Evolutionary conservation across 1,140 invertebrate species (phyloP).

Genomic region (Cotesia glomerata): DNA sequence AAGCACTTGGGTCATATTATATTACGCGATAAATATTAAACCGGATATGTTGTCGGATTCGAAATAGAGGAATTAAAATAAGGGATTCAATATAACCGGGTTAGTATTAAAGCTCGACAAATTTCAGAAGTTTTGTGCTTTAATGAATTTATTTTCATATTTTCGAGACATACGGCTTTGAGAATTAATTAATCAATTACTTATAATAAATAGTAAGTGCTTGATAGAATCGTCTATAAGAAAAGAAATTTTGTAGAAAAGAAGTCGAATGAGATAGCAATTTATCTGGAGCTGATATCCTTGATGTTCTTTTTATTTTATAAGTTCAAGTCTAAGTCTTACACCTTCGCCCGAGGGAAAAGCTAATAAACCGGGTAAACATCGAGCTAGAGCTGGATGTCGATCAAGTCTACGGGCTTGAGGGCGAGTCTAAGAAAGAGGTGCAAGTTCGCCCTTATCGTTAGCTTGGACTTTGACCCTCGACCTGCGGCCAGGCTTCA

Average conservation of each 20-base stretch:
- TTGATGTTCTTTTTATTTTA: slow-evolving; percentile 12
- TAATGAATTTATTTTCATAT: too few relatives aligned
- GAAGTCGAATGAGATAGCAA: not conserved
- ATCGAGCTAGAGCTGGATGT: slow-evolving; percentile 29
- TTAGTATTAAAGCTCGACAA: not conserved
- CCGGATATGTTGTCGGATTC: slow-evolving; percentile 33
- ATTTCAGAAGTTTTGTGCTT: not conserved
- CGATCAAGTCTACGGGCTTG: not conserved
- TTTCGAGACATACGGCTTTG: too few relatives aligned
- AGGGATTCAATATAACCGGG: not conserved
- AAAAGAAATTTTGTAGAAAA: too few relatives aligned
- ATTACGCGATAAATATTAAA: slow-evolving; percentile 56
- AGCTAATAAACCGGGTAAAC: slow-evolving; percentile 50
- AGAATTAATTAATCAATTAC: too few relatives aligned
- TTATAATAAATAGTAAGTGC: too few relatives aligned
- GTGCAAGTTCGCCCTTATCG: slow-evolving; percentile 52
- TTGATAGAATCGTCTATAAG: too few relatives aligned
- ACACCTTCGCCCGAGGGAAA: slow-evolving; percentile 6
- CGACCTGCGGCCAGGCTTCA: slow-evolving; percentile 15
- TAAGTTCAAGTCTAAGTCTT: slow-evolving; percentile 7
- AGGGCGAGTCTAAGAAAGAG: slow-evolving; percentile 36
- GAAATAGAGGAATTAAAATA: slow-evolving; percentile 9
- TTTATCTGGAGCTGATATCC: not conserved
- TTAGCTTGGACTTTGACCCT: slow-evolving; percentile 20
- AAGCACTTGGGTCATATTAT: slow-evolving; percentile 47